Conservation (phyloP, 2,113 vertebrate genomes). For the Butorides virescens region DNA sequence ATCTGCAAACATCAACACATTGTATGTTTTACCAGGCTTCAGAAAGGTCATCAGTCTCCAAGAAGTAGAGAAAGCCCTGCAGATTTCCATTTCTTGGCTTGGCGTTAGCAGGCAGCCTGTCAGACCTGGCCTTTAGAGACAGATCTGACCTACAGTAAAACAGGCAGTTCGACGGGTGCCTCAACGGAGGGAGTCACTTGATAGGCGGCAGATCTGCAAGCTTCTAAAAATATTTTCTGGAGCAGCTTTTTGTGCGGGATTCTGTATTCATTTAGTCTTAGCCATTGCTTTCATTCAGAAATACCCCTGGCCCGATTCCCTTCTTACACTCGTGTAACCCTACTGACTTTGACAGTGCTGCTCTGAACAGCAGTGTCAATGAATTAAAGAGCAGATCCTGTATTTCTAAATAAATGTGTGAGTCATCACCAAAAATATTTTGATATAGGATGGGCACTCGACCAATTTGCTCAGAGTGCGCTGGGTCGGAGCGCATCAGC, state of each 20-base stretch:
- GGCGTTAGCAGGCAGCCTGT: constrained; percentile 32
- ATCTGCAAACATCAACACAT: background rate
- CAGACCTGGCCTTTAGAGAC: constrained; percentile 69
- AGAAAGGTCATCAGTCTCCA: constrained; percentile 66
- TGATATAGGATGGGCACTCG: background rate
- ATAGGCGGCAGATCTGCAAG: background rate
- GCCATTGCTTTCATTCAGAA: background rate
- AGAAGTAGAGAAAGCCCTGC: background rate
- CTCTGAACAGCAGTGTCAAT: background rate
- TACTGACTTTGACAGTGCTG: background rate
- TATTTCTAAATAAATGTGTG: background rate
- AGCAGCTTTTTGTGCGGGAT: background rate
- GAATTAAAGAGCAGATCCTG: background rate
- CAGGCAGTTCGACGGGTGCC: background rate
- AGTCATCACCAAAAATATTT: accelerated
- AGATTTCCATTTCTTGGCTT: constrained; percentile 37
- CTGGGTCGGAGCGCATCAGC: background rate
- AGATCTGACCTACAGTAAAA: constrained; percentile 53
- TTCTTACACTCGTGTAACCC: background rate
- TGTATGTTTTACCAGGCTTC: constrained; percentile 11
- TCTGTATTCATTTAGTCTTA: background rate
- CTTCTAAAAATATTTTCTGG: constrained; percentile 11
- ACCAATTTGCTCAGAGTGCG: background rate
- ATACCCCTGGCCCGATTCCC: background rate
- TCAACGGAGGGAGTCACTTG: background rate